Conservation (phyloP, 2,113 vertebrate genomes). For the Myotis lucifugus region DNA sequence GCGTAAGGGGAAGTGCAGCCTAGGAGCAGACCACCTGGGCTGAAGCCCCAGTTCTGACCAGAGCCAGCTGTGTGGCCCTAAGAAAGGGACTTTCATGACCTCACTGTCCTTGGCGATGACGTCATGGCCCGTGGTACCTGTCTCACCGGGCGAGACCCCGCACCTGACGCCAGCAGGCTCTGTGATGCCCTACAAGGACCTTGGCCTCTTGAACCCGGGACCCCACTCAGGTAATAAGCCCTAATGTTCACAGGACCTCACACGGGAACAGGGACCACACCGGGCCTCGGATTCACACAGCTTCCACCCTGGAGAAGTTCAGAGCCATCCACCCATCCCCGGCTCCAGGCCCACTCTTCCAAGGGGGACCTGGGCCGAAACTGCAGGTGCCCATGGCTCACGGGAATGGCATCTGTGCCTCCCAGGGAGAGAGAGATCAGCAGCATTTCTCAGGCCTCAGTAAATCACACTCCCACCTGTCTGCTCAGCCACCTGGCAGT, state of each 20-base stretch:
- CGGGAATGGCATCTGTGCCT: background rate
- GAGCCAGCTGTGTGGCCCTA: background rate
- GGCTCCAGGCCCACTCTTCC: background rate
- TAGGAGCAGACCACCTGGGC: background rate
- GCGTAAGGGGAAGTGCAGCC: rapidly evolving
- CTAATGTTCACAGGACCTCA: background rate
- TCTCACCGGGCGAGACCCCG: rapidly evolving
- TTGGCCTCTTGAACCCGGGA: too few species aligned
- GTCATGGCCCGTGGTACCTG: background rate
- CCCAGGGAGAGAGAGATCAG: background rate
- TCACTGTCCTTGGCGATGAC: background rate
- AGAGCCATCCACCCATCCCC: background rate
- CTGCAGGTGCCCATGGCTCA: background rate
- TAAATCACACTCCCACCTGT: background rate
- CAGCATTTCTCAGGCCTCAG: background rate
- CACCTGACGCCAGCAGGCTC: background rate
- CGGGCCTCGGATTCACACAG: background rate
- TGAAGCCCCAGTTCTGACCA: background rate
- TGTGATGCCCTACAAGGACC: background rate
- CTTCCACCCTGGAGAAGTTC: background rate
- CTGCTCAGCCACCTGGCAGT: background rate
- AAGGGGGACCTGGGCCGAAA: background rate
- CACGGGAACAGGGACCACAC: background rate
- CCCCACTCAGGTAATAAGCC: background rate
- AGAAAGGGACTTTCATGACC: background rate